Percentiles rank a stretch among this genome's conserved stretches.
Evolutionary conservation across 2,797 vertebrate genomes (phyloP).

Genomic region (Chaetophractus vellerosus): DNA sequence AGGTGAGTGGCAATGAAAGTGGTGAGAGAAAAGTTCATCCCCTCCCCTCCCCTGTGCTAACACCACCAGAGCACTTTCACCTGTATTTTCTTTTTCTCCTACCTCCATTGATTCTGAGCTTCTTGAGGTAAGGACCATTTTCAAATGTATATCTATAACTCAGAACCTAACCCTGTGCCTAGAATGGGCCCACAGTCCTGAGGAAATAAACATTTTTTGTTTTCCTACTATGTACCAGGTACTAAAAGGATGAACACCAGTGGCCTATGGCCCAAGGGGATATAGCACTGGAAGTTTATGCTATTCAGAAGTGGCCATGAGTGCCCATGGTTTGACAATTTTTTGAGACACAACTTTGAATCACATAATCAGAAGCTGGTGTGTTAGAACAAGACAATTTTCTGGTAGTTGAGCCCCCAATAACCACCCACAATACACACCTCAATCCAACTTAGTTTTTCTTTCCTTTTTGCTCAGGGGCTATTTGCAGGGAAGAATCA

Average conservation of each 20-base stretch:
- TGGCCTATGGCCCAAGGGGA: neutral
- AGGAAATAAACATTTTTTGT: neutral
- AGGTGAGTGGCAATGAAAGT: too few relatives aligned
- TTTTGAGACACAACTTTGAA: constrained; percentile 8
- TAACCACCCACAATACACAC: neutral
- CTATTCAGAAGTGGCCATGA: neutral
- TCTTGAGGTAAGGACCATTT: neutral
- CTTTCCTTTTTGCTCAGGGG: neutral
- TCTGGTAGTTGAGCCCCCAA: neutral
- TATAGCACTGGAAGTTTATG: neutral
- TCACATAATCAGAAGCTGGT: neutral
- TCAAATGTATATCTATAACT: neutral
- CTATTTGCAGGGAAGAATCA: neutral
- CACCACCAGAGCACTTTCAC: neutral
- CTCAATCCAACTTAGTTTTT: neutral
- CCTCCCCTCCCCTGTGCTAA: neutral
- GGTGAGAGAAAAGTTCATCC: neutral
- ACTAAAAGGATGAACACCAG: neutral
- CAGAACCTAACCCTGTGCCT: neutral
- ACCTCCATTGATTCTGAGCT: neutral
- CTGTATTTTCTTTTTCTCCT: neutral
- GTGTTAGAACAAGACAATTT: neutral
- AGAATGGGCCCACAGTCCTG: neutral
- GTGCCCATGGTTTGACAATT: neutral
- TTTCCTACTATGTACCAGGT: neutral